These are phyloP conservation scores for Ctenopoma multispine DNA, from an alignment of 2,797 vertebrate genomes.

Conservation along the genomic window DNA sequence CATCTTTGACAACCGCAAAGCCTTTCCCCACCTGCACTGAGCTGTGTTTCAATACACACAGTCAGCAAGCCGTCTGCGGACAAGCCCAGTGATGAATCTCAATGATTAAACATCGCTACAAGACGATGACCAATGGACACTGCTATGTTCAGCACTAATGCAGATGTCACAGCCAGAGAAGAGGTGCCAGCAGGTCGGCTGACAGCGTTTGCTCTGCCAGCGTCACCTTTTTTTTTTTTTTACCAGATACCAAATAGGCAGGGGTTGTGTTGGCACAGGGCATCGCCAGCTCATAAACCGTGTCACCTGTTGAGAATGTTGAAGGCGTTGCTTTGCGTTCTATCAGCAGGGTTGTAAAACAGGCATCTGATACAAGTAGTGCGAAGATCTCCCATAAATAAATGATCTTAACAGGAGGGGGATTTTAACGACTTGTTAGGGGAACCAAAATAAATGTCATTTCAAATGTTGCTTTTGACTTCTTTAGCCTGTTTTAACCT, in stretches of 20 bases:
- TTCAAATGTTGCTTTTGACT: background rate
- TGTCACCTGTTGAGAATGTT: constrained; percentile 48
- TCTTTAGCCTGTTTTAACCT: background rate
- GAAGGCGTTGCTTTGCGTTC: constrained; percentile 10
- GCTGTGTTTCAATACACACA: constrained; percentile 19
- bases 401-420: background rate
- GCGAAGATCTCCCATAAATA: background rate
- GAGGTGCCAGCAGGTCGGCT: constrained; percentile 7
- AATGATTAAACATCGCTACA: background rate
- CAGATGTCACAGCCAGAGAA: background rate
- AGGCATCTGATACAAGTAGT: background rate
- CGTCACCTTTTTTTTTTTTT: constrained; percentile 27
- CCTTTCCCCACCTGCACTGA: constrained; percentile 29
- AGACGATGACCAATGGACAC: background rate
- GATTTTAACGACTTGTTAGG: background rate
- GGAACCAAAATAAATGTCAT: background rate
- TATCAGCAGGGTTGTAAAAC: constrained; percentile 28
- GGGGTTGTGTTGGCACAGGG: constrained; percentile 24
- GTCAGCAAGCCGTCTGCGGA: constrained; percentile 6
- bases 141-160: background rate
- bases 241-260: constrained; percentile 27
- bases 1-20: constrained; percentile 38
- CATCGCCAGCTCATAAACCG: constrained; percentile 34
- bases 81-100: constrained; percentile 41
- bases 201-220: background rate